Percentiles rank a stretch among this genome's conserved stretches.
phyloP scores from a whole-genome alignment of 2,888 invertebrate genomes.

The Hydropsyche betteni region DNA sequence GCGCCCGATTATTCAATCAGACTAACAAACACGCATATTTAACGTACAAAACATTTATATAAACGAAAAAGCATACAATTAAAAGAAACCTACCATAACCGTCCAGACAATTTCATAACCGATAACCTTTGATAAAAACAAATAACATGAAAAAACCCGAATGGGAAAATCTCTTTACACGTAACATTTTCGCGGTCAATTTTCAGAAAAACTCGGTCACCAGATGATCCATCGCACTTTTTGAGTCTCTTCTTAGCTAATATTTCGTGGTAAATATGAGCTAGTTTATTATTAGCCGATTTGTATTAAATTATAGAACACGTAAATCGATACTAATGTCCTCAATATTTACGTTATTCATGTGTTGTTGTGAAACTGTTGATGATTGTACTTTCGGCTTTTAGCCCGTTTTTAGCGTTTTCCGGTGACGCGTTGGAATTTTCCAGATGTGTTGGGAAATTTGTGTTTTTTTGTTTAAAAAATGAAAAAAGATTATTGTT shows the following conservation, averaged over 20 bases:
- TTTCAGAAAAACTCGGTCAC: slow-evolving; percentile 14
- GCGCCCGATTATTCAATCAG: background rate
- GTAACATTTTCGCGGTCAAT: background rate
- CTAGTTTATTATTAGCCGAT: background rate
- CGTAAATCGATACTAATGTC: slow-evolving; percentile 26
- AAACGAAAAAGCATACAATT: background rate
- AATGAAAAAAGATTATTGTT: too few relatives aligned
- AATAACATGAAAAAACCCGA: too few relatives aligned
- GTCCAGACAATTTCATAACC: too few relatives aligned
- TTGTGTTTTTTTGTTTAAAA: too few relatives aligned
- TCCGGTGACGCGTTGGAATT: too few relatives aligned
- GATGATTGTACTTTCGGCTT: too few relatives aligned
- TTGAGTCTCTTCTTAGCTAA: background rate
- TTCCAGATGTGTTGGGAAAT: too few relatives aligned
- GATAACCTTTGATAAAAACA: too few relatives aligned
- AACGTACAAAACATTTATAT: background rate
- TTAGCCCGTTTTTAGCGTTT: too few relatives aligned
- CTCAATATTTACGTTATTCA: background rate
- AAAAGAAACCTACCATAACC: too few relatives aligned
- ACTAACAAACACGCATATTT: slow-evolving; percentile 10
- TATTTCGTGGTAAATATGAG: background rate
- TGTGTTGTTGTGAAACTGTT: background rate
- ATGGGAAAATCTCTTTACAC: background rate
- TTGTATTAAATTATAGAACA: background rate
- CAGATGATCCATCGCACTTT: slow-evolving; percentile 23